These are phyloP conservation scores for Chrysopilus asiliformis DNA, from an alignment of 2,888 invertebrate genomes.

Conservation along the genomic window DNA sequence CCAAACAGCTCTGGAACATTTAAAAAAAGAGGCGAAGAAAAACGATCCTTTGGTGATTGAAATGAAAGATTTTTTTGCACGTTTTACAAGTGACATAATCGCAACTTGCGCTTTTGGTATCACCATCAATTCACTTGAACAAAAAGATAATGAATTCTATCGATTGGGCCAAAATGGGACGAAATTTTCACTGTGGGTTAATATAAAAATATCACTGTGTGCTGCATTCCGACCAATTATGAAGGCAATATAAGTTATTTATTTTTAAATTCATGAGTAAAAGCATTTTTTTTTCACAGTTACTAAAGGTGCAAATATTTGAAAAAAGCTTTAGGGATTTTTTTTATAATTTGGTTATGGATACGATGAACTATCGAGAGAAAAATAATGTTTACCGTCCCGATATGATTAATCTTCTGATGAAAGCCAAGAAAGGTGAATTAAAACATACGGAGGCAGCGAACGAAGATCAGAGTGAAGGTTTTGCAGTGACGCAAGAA, in stretches of 20 bases:
- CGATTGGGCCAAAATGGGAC: constrained; percentile 35
- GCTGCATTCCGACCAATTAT: constrained; percentile 16
- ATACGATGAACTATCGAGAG: constrained; percentile 37
- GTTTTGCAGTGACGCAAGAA: constrained; percentile 1
- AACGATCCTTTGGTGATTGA: no score
- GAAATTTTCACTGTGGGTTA: constrained; percentile 25
- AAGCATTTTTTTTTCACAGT: no score
- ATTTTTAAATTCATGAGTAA: no score
- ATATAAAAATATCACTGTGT: constrained; percentile 21
- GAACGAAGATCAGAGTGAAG: no score
- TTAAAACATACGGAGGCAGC: constrained; percentile 23
- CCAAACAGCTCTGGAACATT: no score
- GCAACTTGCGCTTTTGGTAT: constrained; percentile 41
- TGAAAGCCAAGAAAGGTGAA: constrained; percentile 34
- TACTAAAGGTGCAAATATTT: constrained; percentile 27
- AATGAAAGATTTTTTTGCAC: constrained; percentile 34
- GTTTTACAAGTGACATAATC: constrained; percentile 41
- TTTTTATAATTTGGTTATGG: constrained; percentile 33
- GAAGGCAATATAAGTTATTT: no score
- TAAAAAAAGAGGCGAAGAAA: no score
- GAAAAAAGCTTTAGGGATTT: constrained; percentile 26
- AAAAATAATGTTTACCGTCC: constrained; percentile 37
- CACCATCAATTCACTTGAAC: constrained; percentile 36
- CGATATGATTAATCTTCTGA: constrained; percentile 43
- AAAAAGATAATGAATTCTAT: constrained; percentile 38